Base-by-base conservation (phyloP, 92 coral and sea anemone species). In the Epizoanthus illoricatus region DNA sequence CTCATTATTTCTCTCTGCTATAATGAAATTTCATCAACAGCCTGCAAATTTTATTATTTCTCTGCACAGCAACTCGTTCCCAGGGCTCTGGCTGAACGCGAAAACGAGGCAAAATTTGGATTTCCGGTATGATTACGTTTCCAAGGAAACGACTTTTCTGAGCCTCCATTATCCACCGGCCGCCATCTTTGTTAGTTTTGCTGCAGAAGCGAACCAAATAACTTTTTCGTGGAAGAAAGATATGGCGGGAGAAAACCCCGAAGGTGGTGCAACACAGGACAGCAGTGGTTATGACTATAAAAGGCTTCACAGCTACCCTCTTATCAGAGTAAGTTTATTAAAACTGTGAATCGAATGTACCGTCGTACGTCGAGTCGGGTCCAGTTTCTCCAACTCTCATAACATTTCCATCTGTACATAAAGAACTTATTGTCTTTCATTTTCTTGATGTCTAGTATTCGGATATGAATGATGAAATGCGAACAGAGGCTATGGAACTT, bases 401-500 rank as follows among this genome's bases (percentile, higher is more conserved):
- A 64, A 64, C 0, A 13, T 19, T 7, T 19, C 0, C 68, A n/a
- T 63, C 68, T 63, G 33, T 24, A 65, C 40, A 17, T 16, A 12
- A 23, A 65, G 17, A 20, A 11, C 70, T 65, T 16, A 42, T 49
- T 12, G 39, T 41, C 59, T 19, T 72, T 49, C 55, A 13, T 8
- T 43, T 64, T 13, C 74, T 18, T 42, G 19, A 63, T 2, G 49
- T 33, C 52, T 74, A 95, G 98, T 90, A 91, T 73, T 93, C 98
- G 52, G 98, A 95, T 86, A 95, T 95, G 98, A 91, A 93, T 79
- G 98, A 95, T 49, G 98, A 95, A 89, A 95, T 95, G 98, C 87
- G 98, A 59, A 95, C 98, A 63, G 98, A 95, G 65, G 98, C 98
- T 33, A 95, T 95, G 98, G 98, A 95, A 84, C 96, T 95, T 60